Evolutionary conservation across 2,888 invertebrate genomes (phyloP).

Genomic region (Petrolisthes manimaculis): DNA sequence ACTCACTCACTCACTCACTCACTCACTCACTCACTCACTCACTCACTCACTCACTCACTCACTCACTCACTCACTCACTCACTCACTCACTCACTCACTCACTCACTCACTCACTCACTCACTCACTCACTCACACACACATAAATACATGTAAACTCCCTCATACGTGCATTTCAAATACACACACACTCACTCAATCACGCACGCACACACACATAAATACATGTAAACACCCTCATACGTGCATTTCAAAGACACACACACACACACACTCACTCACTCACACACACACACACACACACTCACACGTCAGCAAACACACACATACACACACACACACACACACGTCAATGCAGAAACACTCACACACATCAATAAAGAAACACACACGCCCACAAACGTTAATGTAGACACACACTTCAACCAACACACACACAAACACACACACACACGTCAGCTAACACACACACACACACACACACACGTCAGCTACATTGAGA

Average conservation of each 20-base stretch:
- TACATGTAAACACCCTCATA: no score
- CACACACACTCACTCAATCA: neutral
- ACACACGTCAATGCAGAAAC: no score
- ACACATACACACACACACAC: no score
- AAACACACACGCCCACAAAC: neutral
- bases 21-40: neutral
- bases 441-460: neutral
- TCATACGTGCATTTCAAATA: neutral
- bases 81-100: neutral
- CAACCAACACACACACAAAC: neutral
- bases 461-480: conserved; percentile 12
- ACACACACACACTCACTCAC: no score
- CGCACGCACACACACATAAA: no score
- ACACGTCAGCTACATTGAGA: neutral
- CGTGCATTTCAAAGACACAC: no score
- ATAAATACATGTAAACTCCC: neutral
- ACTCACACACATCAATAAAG: neutral
- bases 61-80: neutral
- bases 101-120: conserved; percentile 5
- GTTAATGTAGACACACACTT: neutral
- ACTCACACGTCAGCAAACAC: no score
- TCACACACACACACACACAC: no score
- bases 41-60: neutral
- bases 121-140: conserved; percentile 2
- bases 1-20: neutral